phyloP scores from a whole-genome alignment of 2,797 vertebrate genomes.

The Intellagama lesueurii region DNA sequence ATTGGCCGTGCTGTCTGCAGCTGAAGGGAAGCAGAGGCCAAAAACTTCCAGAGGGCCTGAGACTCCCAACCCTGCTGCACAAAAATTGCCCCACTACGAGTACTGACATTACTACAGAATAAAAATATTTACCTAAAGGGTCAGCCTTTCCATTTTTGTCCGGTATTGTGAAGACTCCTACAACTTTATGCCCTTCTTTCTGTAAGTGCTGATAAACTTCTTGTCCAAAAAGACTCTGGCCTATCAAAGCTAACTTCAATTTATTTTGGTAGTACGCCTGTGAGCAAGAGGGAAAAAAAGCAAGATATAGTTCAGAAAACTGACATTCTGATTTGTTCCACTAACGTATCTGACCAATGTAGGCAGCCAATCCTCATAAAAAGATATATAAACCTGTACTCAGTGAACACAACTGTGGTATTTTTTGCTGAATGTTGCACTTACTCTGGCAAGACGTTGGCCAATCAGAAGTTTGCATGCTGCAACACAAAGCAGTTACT shows the following conservation, averaged over 20 bases:
- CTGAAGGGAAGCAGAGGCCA: neutral
- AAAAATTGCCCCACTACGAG: neutral
- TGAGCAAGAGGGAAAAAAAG: slow-evolving; percentile 50
- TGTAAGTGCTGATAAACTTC: slow-evolving; percentile 92
- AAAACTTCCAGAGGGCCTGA: neutral
- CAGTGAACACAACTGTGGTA: neutral
- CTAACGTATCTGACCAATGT: neutral
- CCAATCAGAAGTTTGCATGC: neutral
- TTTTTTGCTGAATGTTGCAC: neutral
- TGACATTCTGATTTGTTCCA: slow-evolving; percentile 10
- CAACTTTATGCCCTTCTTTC: slow-evolving; percentile 93
- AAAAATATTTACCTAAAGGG: slow-evolving; percentile 89
- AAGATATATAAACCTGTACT: neutral
- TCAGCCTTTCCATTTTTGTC: slow-evolving; percentile 97
- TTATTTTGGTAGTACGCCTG: slow-evolving; percentile 91
- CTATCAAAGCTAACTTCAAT: slow-evolving; percentile 95
- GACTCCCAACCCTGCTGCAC: neutral
- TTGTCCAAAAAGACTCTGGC: slow-evolving; percentile 97
- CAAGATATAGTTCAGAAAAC: slow-evolving; percentile 9
- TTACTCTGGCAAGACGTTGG: neutral
- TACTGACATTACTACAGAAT: neutral
- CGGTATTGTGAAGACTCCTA: slow-evolving; percentile 97
- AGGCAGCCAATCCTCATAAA: neutral
- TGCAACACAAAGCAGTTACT: neutral
- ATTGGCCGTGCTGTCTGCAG: neutral